A percentile compares a stretch with the other conserved stretches of the same genome.
Evolutionary conservation across 2,797 vertebrate species (phyloP).

Genomic region (Selene dorsalis): DNA sequence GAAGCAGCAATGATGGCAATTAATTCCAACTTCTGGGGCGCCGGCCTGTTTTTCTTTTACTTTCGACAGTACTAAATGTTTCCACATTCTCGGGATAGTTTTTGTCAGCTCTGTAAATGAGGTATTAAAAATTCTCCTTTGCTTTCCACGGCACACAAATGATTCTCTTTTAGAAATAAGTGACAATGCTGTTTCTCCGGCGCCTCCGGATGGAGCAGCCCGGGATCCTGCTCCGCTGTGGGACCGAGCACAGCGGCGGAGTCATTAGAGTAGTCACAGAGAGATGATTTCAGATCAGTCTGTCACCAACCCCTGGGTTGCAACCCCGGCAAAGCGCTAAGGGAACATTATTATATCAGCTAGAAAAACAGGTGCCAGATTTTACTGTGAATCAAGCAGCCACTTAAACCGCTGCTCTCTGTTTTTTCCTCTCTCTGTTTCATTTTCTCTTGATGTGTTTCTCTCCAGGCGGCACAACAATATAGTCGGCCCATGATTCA

Average conservation of each 20-base stretch:
- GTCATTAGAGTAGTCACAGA: constrained; percentile 67
- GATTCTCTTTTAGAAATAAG: constrained; percentile 63
- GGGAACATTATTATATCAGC: constrained; percentile 69
- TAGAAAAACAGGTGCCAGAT: constrained; percentile 64
- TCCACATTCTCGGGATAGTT: constrained; percentile 48
- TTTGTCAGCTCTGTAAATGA: constrained; percentile 64
- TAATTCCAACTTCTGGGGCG: constrained; percentile 48
- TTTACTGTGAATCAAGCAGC: constrained; percentile 76
- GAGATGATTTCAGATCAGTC: constrained; percentile 67
- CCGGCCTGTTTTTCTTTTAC: constrained; percentile 47
- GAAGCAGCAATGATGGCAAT: constrained; percentile 47
- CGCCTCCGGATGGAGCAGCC: constrained; percentile 50
- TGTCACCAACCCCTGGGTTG: constrained; percentile 59
- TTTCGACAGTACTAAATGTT: constrained; percentile 42
- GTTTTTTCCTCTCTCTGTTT: not conserved
- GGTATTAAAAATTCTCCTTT: constrained; percentile 59
- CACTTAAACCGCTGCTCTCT: constrained; percentile 48
- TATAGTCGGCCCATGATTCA: constrained; percentile 4
- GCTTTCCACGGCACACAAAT: constrained; percentile 38
- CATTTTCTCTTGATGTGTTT: not conserved
- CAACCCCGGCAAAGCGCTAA: constrained; percentile 39
- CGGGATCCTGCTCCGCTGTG: constrained; percentile 22
- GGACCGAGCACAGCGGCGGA: constrained; percentile 51
- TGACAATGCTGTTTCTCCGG: constrained; percentile 51
- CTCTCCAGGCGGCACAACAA: not conserved